Percentiles rank a stretch among this genome's conserved stretches.
Conservation (phyloP, 1,140 invertebrate species). For the Harlomillsia oculata region DNA sequence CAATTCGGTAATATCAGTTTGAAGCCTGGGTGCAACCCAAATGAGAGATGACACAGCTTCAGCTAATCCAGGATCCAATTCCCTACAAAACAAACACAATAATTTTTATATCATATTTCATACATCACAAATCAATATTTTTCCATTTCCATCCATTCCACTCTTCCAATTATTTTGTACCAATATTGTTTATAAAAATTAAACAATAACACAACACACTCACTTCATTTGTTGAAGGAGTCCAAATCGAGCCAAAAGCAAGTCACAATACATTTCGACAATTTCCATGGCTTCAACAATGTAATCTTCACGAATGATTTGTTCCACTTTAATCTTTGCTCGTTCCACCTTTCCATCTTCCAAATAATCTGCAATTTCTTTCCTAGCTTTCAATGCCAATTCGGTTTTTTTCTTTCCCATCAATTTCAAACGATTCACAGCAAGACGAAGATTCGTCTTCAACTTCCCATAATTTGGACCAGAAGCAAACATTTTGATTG, state of each 20-base stretch:
- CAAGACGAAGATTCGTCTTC: constrained; percentile 87
- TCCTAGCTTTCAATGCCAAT: constrained; percentile 84
- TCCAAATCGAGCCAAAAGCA: constrained; percentile 93
- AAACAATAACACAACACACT: constrained; percentile 37
- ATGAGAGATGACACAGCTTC: constrained; percentile 93
- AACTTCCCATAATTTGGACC: constrained; percentile 86
- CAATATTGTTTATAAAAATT: no score
- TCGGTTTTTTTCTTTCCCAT: constrained; percentile 98
- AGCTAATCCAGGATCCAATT: constrained; percentile 84
- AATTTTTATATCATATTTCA: not conserved
- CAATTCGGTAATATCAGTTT: constrained; percentile 75
- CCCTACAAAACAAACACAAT: constrained; percentile 45
- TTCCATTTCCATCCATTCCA: no score
- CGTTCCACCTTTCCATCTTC: constrained; percentile 77
- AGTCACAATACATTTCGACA: constrained; percentile 98
- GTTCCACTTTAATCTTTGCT: constrained; percentile 93
- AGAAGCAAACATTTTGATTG: constrained; percentile 65
- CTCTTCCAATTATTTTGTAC: no score
- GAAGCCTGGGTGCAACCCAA: constrained; percentile 86
- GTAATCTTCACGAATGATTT: constrained; percentile 98
- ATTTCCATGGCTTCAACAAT: constrained; percentile 98
- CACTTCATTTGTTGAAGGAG: constrained; percentile 94
- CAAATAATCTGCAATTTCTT: constrained; percentile 96
- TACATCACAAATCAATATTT: no score
- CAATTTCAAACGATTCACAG: constrained; percentile 86